These are phyloP conservation scores for Naso thynnoides DNA, from an alignment of 2,797 vertebrate genomes.

Conservation along the genomic window DNA sequence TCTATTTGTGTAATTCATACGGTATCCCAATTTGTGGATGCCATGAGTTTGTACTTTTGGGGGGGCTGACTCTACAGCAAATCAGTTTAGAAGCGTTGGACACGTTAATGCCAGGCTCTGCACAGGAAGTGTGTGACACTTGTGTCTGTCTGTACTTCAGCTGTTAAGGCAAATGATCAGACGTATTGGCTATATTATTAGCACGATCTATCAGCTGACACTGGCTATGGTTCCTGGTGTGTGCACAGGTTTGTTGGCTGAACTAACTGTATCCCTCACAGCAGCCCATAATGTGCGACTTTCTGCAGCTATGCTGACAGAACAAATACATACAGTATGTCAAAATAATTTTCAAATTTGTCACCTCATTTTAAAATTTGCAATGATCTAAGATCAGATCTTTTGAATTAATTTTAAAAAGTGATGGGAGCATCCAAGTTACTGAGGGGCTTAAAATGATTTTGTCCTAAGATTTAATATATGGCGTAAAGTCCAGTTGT, in stretches of 20 bases:
- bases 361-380: not conserved
- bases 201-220: not conserved
- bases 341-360: not conserved
- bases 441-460: not conserved
- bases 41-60: slow-evolving; percentile 30
- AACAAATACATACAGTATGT: not conserved
- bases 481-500: too few relatives aligned
- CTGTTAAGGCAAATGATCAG: not conserved
- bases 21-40: slow-evolving; percentile 43
- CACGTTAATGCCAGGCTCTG: slow-evolving; percentile 29
- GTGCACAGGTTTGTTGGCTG: not conserved
- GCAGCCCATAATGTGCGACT: not conserved
- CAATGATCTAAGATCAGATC: not conserved
- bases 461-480: too few relatives aligned
- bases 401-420: not conserved
- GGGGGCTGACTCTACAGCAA: slow-evolving; percentile 7
- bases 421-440: not conserved
- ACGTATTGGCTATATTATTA: not conserved
- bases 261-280: not conserved
- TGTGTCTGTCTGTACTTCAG: not conserved
- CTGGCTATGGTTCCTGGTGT: not conserved
- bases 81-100: slow-evolving; percentile 44
- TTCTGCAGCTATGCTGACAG: not conserved
- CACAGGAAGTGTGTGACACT: slow-evolving; percentile 16
- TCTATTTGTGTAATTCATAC: slow-evolving; percentile 59